These are phyloP conservation scores for Glossophaga mutica DNA, from an alignment of 2,797 vertebrate species.

Conservation along the genomic window DNA sequence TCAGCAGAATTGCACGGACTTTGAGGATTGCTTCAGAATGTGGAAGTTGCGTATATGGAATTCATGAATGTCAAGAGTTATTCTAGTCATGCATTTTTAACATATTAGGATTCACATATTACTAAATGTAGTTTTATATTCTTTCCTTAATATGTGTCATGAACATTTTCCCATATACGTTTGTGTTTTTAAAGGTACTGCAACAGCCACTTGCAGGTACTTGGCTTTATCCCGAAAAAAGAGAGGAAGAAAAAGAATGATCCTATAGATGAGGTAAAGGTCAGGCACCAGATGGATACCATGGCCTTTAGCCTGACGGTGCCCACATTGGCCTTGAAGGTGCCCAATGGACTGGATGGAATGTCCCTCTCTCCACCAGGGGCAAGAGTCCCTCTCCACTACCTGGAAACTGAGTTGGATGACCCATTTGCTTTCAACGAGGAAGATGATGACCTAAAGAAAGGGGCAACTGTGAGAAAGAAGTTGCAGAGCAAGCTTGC, in stretches of 20 bases:
- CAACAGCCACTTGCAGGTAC: constrained; percentile 99
- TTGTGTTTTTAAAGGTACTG: constrained; percentile 91
- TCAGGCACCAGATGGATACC: constrained; percentile 93
- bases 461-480: constrained; percentile 91
- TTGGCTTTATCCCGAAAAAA: constrained; percentile 99
- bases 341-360: constrained; percentile 94
- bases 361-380: constrained; percentile 95
- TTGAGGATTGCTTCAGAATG: neutral
- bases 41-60: neutral
- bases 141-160: neutral
- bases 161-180: neutral
- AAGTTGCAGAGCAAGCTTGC: constrained; percentile 93
- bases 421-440: constrained; percentile 98
- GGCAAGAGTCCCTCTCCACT: constrained; percentile 89
- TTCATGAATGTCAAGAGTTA: neutral
- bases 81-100: neutral
- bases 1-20: neutral
- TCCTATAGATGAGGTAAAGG: constrained; percentile 93
- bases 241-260: constrained; percentile 99
- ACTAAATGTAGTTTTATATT: neutral
- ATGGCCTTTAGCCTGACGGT: constrained; percentile 97
- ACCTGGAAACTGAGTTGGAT: constrained; percentile 91
- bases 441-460: constrained; percentile 91
- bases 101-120: neutral
- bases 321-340: constrained; percentile 94